Percentiles rank a stretch among this genome's conserved stretches.
Conservation (phyloP, 1,140 invertebrate genomes). For the Aphaenogaster rudis region DNA sequence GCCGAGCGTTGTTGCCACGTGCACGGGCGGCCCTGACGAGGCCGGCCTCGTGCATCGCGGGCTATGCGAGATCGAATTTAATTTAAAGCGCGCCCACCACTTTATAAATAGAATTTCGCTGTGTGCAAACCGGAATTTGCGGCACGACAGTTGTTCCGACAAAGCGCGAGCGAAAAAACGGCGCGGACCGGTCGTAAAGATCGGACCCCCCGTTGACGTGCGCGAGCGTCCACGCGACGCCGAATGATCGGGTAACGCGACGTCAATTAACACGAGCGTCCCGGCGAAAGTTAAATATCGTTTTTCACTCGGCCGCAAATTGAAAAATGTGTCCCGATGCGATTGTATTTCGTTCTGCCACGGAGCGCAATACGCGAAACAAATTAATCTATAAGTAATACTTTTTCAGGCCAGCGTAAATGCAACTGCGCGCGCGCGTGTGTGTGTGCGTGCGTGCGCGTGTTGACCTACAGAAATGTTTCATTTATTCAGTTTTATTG, state of each 20-base stretch:
- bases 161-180: slow-evolving; percentile 29
- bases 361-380: neutral
- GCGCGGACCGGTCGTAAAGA: slow-evolving; percentile 31
- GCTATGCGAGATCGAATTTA: slow-evolving; percentile 71
- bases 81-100: slow-evolving; percentile 68
- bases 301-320: slow-evolving; percentile 18
- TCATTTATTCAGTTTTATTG: slow-evolving; percentile 48
- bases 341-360: slow-evolving; percentile 1
- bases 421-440: neutral
- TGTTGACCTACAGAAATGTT: slow-evolving; percentile 9
- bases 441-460: too few relatives aligned
- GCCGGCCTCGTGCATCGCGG: slow-evolving; percentile 3
- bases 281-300: neutral
- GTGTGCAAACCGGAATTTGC: slow-evolving; percentile 44
- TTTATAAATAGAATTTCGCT: slow-evolving; percentile 71
- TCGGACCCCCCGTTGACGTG: neutral
- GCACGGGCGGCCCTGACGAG: slow-evolving; percentile 26
- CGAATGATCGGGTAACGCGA: slow-evolving; percentile 25
- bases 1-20: slow-evolving; percentile 66
- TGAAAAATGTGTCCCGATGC: slow-evolving; percentile 4
- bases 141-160: neutral
- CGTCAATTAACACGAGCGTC: slow-evolving; percentile 12
- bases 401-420: neutral
- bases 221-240: neutral
- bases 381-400: slow-evolving; percentile 46